A percentile compares a stretch with the other conserved stretches of the same genome.
Conservation (phyloP, 2,113 vertebrate genomes). For the Perca flavescens region DNA sequence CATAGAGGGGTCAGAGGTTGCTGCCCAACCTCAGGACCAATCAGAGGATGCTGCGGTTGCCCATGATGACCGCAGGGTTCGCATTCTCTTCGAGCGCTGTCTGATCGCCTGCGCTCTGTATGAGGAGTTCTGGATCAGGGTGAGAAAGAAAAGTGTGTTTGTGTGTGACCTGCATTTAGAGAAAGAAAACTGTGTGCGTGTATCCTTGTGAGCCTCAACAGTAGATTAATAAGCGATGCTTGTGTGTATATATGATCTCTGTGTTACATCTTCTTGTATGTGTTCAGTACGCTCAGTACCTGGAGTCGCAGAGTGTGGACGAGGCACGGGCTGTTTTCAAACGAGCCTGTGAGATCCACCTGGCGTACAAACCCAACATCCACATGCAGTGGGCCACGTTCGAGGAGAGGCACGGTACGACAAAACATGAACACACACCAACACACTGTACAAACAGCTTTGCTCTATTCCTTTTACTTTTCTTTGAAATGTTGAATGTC, state of each 20-base stretch:
- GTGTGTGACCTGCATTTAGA: not conserved
- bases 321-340: slow-evolving; percentile 83
- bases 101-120: slow-evolving; percentile 90
- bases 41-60: slow-evolving; percentile 34
- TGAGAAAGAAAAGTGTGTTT: slow-evolving; percentile 57
- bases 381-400: slow-evolving; percentile 90
- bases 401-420: slow-evolving; percentile 89
- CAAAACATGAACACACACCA: not conserved
- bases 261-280: slow-evolving; percentile 24
- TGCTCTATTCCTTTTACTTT: not conserved
- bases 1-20: slow-evolving; percentile 55
- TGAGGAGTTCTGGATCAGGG: slow-evolving; percentile 91
- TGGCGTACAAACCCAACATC: slow-evolving; percentile 86
- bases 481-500: not conserved
- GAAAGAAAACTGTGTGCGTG: not conserved
- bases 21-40: slow-evolving; percentile 36
- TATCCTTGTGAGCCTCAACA: not conserved
- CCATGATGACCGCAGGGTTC: slow-evolving; percentile 78
- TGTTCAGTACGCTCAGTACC: slow-evolving; percentile 86
- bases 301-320: slow-evolving; percentile 83
- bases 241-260: not conserved
- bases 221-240: not conserved
- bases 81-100: slow-evolving; percentile 89
- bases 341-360: slow-evolving; percentile 87
- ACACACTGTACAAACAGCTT: not conserved